These are phyloP conservation scores for Microplitis mediator DNA, from an alignment of 1,140 invertebrate species.

Conservation along the genomic window DNA sequence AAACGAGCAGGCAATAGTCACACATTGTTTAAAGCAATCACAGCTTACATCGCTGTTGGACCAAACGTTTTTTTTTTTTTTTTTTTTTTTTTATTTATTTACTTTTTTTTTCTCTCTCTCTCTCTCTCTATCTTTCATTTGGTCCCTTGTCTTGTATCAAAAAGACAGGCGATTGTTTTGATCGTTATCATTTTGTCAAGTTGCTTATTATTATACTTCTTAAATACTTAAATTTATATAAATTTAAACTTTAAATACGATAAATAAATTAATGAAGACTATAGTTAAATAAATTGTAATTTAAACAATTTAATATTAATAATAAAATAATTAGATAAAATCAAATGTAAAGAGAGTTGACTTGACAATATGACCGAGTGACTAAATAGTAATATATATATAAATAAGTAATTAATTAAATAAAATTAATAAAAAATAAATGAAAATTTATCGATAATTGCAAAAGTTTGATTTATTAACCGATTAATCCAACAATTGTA, in stretches of 20 bases:
- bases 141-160: conserved; percentile 55
- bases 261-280: no score
- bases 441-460: not conserved
- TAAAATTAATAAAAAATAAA: conserved; percentile 37
- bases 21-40: conserved; percentile 65
- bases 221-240: not conserved
- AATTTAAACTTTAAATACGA: not conserved
- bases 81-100: no score
- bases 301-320: not conserved
- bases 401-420: conserved; percentile 39
- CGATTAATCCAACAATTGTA: conserved; percentile 9
- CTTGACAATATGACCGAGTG: conserved; percentile 55
- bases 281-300: not conserved
- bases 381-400: conserved; percentile 56
- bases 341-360: not conserved
- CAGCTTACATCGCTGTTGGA: conserved; percentile 63
- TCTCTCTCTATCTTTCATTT: not conserved
- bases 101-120: no score
- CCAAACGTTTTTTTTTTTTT: conserved; percentile 36
- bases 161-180: conserved; percentile 64
- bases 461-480: not conserved
- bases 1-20: conserved; percentile 52
- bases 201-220: not conserved
- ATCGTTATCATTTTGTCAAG: conserved; percentile 57
- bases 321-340: not conserved